Conservation (phyloP, 2,113 vertebrate species). For the Aptenodytes patagonicus region DNA sequence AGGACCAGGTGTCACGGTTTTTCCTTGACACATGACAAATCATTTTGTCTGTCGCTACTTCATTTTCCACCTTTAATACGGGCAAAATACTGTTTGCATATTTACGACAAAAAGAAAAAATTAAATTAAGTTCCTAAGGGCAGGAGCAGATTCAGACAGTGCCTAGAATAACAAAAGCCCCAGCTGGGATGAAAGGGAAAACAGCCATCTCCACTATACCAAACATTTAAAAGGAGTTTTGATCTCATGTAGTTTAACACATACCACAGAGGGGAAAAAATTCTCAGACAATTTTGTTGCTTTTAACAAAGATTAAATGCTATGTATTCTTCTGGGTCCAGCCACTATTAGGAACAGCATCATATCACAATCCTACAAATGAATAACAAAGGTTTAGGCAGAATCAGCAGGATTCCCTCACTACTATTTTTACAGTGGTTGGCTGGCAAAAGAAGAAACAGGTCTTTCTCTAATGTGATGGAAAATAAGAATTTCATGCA, state of each 20-base stretch:
- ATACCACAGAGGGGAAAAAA: background rate
- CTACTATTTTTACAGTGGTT: background rate
- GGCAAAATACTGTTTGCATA: background rate
- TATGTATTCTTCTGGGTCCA: background rate
- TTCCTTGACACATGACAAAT: background rate
- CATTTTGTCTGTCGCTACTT: background rate
- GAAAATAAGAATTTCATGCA: background rate
- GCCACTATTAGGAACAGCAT: background rate
- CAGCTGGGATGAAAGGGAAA: background rate
- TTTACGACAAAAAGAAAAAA: background rate
- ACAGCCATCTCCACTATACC: background rate
- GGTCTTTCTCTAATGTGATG: background rate
- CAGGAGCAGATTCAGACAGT: slow-evolving; percentile 2
- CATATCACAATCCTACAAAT: background rate
- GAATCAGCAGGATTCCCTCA: background rate
- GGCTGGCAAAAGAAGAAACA: background rate
- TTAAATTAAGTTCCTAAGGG: background rate
- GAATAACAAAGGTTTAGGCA: background rate
- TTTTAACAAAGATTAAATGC: slow-evolving; percentile 16
- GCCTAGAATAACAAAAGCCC: slow-evolving; percentile 18
- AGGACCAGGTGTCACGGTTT: background rate
- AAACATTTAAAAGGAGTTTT: background rate
- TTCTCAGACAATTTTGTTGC: background rate
- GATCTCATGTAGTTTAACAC: background rate
- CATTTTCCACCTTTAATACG: background rate